Percentiles rank a stretch among this genome's conserved stretches.
phyloP scores from a whole-genome alignment of 2,797 vertebrate genomes.

The Sebastes cheni region DNA sequence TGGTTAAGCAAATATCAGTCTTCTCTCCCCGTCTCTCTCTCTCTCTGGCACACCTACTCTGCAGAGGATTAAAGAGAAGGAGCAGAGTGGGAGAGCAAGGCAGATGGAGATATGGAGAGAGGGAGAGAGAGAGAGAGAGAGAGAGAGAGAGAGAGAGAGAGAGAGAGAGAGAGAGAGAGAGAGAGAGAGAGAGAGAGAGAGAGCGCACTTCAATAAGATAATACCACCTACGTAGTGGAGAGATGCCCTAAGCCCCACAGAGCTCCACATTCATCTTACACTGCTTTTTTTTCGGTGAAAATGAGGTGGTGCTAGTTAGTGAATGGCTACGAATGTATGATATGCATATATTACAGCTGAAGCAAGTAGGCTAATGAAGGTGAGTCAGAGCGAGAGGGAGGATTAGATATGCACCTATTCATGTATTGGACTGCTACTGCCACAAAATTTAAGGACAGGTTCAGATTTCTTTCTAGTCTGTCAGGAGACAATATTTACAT shows the following conservation, averaged over 20 bases:
- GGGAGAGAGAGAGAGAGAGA: constrained; percentile 25
- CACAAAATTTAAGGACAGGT: neutral
- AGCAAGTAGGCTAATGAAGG: constrained; percentile 24
- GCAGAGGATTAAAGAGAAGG: constrained; percentile 71
- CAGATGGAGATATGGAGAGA: constrained; percentile 33
- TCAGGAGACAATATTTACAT: neutral
- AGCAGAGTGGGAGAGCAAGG: constrained; percentile 49
- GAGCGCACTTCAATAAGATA: constrained; percentile 62
- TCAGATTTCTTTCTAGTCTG: neutral
- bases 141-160: constrained; percentile 26
- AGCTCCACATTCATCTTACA: constrained; percentile 54
- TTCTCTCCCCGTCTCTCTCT: constrained; percentile 30
- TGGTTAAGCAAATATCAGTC: constrained; percentile 78
- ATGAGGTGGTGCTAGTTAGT: constrained; percentile 32
- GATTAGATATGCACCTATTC: neutral
- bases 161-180: constrained; percentile 26
- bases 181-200: constrained; percentile 18
- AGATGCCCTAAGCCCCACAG: constrained; percentile 48
- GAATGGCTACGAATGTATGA: constrained; percentile 9
- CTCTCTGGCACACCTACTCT: constrained; percentile 66
- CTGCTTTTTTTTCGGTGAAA: constrained; percentile 24
- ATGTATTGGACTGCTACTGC: neutral
- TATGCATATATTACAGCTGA: constrained; percentile 34
- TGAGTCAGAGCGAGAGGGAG: constrained; percentile 15
- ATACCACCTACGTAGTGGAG: constrained; percentile 57